Percentiles rank a stretch among this genome's conserved stretches.
phyloP scores from a whole-genome alignment of 2,797 vertebrate genomes.

The Podarcis lilfordi region DNA sequence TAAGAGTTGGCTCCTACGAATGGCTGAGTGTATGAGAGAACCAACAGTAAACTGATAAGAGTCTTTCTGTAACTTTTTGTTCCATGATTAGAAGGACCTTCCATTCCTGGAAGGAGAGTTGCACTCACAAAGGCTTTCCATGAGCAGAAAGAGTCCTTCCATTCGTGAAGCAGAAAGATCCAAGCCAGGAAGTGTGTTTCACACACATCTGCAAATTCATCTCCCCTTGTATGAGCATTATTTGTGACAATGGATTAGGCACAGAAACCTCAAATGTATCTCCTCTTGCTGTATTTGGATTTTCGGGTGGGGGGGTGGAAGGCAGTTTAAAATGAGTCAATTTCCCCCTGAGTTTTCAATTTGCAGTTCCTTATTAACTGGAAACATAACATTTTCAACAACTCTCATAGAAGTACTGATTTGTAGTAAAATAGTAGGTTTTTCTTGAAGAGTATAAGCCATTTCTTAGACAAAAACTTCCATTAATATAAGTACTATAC shows the following conservation, averaged over 20 bases:
- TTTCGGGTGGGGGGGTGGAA: too few species aligned
- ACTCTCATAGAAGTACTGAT: background rate
- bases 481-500: background rate
- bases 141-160: background rate
- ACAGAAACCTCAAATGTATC: background rate
- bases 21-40: background rate
- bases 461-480: background rate
- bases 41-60: background rate
- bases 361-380: background rate
- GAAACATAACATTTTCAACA: background rate
- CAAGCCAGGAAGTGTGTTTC: background rate
- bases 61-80: background rate
- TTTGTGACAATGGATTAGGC: background rate
- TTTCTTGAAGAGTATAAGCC: background rate
- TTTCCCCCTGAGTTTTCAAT: background rate
- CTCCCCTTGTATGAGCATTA: background rate
- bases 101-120: background rate
- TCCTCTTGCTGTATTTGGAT: background rate
- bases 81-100: background rate
- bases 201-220: background rate
- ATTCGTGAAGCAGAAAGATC: background rate
- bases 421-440: background rate
- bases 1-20: background rate
- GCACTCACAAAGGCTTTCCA: too few species aligned
- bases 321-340: background rate